phyloP scores from a whole-genome alignment of 2,113 vertebrate genomes.

The Diphyllodes magnificus region DNA sequence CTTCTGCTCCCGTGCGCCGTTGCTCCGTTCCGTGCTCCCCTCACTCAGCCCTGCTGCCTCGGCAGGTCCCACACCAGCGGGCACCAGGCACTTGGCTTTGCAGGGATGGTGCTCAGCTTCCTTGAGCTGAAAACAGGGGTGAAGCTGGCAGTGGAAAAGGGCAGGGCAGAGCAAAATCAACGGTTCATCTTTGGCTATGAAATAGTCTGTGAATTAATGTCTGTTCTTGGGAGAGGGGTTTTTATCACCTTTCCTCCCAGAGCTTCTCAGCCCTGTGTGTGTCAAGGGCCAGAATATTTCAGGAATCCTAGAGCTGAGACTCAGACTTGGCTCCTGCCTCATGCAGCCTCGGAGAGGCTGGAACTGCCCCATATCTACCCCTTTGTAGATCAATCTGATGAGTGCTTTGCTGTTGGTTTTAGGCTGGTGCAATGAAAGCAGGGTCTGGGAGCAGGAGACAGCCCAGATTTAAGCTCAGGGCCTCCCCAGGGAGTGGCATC shows the following conservation, averaged over 20 bases:
- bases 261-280: neutral
- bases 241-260: neutral
- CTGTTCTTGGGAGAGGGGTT: rapidly evolving
- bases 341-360: neutral
- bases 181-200: neutral
- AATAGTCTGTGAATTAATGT: too few relatives aligned
- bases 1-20: constrained; percentile 32
- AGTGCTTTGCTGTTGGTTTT: neutral
- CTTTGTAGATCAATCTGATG: neutral
- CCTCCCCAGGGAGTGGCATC: neutral
- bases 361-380: neutral
- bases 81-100: neutral
- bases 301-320: neutral
- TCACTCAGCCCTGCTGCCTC: neutral
- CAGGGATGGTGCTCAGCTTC: rapidly evolving
- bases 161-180: neutral
- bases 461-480: neutral
- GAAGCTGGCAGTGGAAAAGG: neutral
- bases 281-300: neutral
- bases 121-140: neutral
- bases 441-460: neutral
- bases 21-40: neutral
- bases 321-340: neutral
- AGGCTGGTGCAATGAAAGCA: neutral
- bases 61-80: neutral